phyloP scores from a whole-genome alignment of 2,797 vertebrate species.

The Rhinoraja longicauda region DNA sequence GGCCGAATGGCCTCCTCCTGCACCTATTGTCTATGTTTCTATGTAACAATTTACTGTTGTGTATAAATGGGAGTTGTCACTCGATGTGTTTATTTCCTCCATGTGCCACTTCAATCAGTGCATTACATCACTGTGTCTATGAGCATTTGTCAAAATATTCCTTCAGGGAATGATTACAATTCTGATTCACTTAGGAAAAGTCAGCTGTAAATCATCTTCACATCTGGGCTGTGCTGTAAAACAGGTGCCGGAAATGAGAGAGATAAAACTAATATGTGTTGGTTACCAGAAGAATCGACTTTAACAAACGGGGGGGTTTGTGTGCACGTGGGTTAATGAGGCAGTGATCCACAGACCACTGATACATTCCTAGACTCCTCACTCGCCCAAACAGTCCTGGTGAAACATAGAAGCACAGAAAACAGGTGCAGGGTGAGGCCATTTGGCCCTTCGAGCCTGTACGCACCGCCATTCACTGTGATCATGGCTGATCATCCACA shows the following conservation, averaged over 20 bases:
- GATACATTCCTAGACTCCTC: background rate
- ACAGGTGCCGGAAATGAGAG: background rate
- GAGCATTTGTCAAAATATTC: background rate
- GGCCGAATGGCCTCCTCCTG: too few species aligned
- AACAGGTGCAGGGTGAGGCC: too few species aligned
- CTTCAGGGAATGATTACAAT: background rate
- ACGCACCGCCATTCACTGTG: too few species aligned
- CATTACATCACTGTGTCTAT: background rate
- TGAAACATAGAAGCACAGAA: too few species aligned
- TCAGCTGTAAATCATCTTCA: background rate
- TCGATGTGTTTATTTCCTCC: background rate
- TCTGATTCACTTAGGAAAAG: background rate
- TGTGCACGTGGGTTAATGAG: background rate
- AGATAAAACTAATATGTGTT: constrained; percentile 7
- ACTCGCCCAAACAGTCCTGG: too few species aligned
- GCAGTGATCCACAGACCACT: background rate
- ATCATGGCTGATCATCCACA: too few species aligned
- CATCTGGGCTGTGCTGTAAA: background rate
- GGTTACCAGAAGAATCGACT: background rate
- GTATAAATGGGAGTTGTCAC: background rate
- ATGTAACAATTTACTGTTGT: background rate
- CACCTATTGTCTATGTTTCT: too few species aligned
- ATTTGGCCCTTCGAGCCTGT: too few species aligned
- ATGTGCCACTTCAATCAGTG: background rate
- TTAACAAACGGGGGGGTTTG: background rate